phyloP scores from a whole-genome alignment of 2,113 vertebrate genomes.

The Macheiramphus alcinus region DNA sequence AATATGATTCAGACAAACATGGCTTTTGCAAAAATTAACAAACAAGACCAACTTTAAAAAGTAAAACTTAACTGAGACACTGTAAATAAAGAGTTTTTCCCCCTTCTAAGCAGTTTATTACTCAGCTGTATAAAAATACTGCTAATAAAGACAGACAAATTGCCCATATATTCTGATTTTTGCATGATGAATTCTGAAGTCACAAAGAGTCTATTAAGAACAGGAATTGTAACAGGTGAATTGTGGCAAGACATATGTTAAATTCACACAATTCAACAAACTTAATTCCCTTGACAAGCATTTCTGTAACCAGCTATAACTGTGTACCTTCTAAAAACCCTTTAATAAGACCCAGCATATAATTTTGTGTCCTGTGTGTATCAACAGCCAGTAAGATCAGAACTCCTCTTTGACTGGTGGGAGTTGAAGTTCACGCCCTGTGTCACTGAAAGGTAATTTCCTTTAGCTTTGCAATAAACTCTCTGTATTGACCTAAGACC shows the following conservation, averaged over 20 bases:
- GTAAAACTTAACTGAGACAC: not conserved
- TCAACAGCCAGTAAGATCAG: not conserved
- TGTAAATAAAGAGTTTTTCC: not conserved
- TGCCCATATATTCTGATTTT: not conserved
- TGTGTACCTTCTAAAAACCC: not conserved
- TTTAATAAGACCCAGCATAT: not conserved
- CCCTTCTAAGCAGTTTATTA: constrained; percentile 42
- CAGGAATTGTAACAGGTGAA: not conserved
- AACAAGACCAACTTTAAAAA: not conserved
- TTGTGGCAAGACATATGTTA: not conserved
- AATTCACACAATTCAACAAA: not conserved
- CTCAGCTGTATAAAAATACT: constrained; percentile 2
- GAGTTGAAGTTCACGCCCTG: not conserved
- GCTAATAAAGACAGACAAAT: constrained; percentile 46
- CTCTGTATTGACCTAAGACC: constrained; percentile 28
- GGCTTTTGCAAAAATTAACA: constrained; percentile 37
- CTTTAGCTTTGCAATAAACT: constrained; percentile 51
- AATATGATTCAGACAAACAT: not conserved
- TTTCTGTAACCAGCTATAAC: not conserved
- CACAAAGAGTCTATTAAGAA: not conserved
- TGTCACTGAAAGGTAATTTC: constrained; percentile 39
- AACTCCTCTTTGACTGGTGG: not conserved
- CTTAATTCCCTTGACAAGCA: not conserved
- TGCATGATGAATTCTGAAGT: not conserved
- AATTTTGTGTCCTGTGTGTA: constrained; percentile 3